Conservation (phyloP, 2,888 invertebrate genomes). For the Folsomia manolachei region DNA sequence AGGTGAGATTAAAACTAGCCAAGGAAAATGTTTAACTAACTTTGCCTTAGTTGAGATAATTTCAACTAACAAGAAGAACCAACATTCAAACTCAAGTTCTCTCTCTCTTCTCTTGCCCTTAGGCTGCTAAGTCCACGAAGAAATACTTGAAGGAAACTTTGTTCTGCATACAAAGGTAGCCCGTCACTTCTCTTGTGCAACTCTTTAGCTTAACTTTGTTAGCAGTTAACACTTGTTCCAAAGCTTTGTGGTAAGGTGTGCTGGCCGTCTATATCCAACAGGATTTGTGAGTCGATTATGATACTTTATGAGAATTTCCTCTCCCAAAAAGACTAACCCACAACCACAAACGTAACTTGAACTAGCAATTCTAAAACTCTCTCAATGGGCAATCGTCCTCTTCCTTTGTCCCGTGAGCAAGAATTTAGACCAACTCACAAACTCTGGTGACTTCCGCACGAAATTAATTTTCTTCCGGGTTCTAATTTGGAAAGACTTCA, state of each 20-base stretch:
- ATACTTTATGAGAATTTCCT: slow-evolving; percentile 31
- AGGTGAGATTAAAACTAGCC: too few species aligned
- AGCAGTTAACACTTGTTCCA: slow-evolving; percentile 23
- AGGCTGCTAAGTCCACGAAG: not conserved
- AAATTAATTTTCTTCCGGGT: not conserved
- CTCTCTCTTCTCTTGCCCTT: too few species aligned
- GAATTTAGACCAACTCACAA: not conserved
- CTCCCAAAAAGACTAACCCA: not conserved
- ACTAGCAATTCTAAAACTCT: not conserved
- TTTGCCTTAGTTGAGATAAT: not conserved
- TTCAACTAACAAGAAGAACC: not conserved
- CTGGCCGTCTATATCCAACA: not conserved
- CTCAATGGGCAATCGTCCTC: not conserved
- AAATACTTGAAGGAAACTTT: too few species aligned
- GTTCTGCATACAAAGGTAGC: not conserved
- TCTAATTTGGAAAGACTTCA: not conserved
- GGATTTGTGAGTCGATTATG: slow-evolving; percentile 37
- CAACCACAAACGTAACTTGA: not conserved
- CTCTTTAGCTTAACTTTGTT: slow-evolving; percentile 11
- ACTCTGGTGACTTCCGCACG: not conserved
- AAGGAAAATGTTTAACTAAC: not conserved
- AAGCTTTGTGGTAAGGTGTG: slow-evolving; percentile 19
- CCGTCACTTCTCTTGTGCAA: too few species aligned
- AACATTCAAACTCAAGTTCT: not conserved
- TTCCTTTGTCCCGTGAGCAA: not conserved